phyloP scores from a whole-genome alignment of 2,113 vertebrate species.

The Alethe diademata region DNA sequence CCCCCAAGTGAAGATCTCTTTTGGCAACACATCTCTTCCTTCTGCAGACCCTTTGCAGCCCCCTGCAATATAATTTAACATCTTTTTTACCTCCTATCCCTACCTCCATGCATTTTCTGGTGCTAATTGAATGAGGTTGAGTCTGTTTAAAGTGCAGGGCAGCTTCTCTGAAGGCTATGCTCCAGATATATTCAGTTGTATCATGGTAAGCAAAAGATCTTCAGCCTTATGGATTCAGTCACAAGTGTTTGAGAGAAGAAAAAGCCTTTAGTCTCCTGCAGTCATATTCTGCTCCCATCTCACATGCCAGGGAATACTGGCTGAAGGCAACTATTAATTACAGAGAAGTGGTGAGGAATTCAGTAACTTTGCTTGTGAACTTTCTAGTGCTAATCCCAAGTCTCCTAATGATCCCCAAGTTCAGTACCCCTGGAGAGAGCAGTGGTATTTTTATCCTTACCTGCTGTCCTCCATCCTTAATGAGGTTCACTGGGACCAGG shows the following conservation, averaged over 20 bases:
- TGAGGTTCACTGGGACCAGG: constrained; percentile 81
- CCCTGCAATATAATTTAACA: background rate
- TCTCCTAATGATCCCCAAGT: background rate
- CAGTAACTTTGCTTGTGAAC: background rate
- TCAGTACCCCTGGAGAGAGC: background rate
- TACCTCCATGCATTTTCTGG: background rate
- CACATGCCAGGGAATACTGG: background rate
- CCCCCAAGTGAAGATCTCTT: background rate
- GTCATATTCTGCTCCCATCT: background rate
- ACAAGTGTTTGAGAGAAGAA: background rate
- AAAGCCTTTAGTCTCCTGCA: background rate
- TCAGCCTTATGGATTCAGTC: background rate
- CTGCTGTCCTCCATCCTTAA: constrained; percentile 92
- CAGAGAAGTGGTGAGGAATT: background rate
- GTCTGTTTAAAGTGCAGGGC: background rate
- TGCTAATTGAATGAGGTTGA: background rate
- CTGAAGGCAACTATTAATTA: background rate
- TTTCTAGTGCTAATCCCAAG: background rate
- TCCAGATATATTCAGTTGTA: background rate
- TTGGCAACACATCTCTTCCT: background rate
- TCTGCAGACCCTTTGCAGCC: background rate
- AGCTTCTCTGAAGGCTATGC: background rate
- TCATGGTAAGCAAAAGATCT: background rate
- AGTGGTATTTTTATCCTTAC: constrained; percentile 66
- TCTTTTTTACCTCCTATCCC: background rate